Percentiles rank a stretch among this genome's conserved stretches.
phyloP scores from a whole-genome alignment of 2,113 vertebrate species.

The Amblyornis subalaris region DNA sequence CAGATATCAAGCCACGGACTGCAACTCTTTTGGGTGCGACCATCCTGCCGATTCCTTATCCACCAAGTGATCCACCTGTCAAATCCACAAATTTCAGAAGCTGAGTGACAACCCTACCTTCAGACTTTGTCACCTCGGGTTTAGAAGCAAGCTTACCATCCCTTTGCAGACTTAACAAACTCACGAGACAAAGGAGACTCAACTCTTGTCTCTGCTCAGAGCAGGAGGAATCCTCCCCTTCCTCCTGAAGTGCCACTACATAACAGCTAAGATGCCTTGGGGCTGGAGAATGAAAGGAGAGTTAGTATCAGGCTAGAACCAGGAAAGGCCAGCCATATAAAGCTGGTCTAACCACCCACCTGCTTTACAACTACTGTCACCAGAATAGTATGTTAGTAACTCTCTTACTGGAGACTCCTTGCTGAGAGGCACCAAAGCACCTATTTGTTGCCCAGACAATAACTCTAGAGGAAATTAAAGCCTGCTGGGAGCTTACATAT shows the following conservation, averaged over 20 bases:
- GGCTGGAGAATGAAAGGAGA: neutral
- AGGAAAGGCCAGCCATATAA: neutral
- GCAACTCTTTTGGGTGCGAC: neutral
- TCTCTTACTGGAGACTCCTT: neutral
- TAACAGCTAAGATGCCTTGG: neutral
- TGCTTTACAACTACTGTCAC: neutral
- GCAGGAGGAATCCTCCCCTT: neutral
- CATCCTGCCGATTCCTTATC: neutral
- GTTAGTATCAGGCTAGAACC: neutral
- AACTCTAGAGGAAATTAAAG: neutral
- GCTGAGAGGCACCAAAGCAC: neutral
- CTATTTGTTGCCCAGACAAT: neutral
- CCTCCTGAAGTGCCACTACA: rapidly evolving
- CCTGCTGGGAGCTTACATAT: neutral
- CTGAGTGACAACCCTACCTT: neutral
- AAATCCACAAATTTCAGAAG: neutral
- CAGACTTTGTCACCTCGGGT: neutral
- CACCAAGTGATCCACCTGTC: neutral
- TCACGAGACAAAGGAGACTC: neutral
- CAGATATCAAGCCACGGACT: neutral
- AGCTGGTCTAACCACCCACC: neutral
- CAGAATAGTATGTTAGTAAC: neutral
- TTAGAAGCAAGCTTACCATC: no score
- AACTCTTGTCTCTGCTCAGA: neutral
- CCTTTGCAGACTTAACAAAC: neutral